Percentiles rank a stretch among this genome's conserved stretches.
Evolutionary conservation across 2,113 vertebrate genomes (phyloP).

Genomic region (Bufo bufo): DNA sequence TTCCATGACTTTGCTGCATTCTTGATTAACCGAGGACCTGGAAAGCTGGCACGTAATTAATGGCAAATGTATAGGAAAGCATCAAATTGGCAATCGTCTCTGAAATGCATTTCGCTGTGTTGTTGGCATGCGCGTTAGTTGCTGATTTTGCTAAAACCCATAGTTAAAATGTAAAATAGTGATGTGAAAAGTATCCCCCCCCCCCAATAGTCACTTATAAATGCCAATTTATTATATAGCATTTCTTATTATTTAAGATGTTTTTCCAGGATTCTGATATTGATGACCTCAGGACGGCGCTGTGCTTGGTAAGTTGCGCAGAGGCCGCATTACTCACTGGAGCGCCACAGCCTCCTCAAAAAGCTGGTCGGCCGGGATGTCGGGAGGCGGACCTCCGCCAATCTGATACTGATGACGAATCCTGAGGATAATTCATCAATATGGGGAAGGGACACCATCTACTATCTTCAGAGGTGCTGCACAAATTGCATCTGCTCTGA

Average conservation of each 20-base stretch:
- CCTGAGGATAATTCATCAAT: no score
- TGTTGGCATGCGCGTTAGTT: background rate
- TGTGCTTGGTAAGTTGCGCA: no score
- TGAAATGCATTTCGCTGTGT: background rate
- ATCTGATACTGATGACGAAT: no score
- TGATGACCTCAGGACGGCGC: no score
- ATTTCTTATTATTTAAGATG: background rate
- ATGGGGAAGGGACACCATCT: background rate
- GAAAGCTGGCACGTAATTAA: background rate
- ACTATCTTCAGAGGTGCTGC: no score
- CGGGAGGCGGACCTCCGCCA: no score
- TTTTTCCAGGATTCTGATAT: no score
- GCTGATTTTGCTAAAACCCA: background rate
- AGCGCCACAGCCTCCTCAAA: no score
- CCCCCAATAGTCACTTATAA: background rate
- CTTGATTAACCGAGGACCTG: background rate
- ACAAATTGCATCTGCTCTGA: no score
- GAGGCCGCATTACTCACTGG: no score
- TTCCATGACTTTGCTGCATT: slow-evolving; percentile 1
- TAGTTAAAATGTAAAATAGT: background rate
- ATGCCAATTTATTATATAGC: background rate
- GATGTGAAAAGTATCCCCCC: background rate
- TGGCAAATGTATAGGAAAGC: background rate
- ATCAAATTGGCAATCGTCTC: background rate
- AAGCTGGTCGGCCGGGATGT: no score